Evolutionary conservation across 2,113 vertebrate species (phyloP).

Genomic region (Charadrius vociferus): DNA sequence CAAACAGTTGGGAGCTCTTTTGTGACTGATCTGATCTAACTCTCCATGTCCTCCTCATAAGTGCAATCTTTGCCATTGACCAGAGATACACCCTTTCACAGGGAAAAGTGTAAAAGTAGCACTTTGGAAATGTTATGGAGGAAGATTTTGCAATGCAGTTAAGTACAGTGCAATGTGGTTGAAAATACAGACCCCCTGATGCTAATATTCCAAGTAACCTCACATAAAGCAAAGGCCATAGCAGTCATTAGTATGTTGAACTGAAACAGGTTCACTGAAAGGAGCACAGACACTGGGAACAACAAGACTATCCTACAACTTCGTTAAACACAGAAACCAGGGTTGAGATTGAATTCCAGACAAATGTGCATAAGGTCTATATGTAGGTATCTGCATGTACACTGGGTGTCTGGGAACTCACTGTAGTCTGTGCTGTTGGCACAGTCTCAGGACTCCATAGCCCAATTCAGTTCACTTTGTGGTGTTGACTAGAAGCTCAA

Average conservation of each 20-base stretch:
- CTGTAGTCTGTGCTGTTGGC: not conserved
- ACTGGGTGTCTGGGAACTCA: not conserved
- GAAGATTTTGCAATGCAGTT: not conserved
- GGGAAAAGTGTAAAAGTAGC: not conserved
- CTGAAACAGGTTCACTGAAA: not conserved
- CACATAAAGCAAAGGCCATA: not conserved
- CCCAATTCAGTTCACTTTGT: not conserved
- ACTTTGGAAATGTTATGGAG: not conserved
- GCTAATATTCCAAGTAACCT: not conserved
- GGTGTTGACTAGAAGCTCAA: not conserved
- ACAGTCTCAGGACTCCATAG: not conserved
- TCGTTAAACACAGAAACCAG: not conserved
- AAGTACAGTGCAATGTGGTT: not conserved
- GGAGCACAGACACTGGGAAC: not conserved
- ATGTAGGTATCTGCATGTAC: not conserved
- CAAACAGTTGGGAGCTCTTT: not conserved
- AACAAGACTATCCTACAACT: not conserved
- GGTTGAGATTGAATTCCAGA: not conserved
- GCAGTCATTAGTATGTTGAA: not conserved
- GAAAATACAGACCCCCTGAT: not conserved
- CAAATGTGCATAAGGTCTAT: not conserved
- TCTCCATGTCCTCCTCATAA: not conserved
- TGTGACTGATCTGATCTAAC: not conserved
- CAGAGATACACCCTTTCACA: not conserved
- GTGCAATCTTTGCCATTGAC: not conserved